phyloP scores from a whole-genome alignment of 2,797 vertebrate genomes.

The Acridotheres tristis region DNA sequence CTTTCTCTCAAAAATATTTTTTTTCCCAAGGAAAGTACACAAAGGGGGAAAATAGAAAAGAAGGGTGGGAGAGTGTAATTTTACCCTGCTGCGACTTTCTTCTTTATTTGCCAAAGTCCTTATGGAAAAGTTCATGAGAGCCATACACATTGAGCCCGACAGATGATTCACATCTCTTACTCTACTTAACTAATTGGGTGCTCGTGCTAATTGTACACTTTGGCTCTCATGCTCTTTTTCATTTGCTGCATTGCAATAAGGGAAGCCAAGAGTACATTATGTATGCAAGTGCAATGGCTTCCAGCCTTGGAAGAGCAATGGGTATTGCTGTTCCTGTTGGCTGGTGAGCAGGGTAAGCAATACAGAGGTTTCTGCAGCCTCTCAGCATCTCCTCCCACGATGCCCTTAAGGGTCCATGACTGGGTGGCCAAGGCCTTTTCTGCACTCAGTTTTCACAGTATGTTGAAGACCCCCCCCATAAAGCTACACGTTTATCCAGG shows the following conservation, averaged over 20 bases:
- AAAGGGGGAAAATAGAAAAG: background rate
- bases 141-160: background rate
- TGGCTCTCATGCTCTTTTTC: background rate
- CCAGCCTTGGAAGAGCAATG: background rate
- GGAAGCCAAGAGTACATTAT: background rate
- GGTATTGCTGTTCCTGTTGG: background rate
- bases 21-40: background rate
- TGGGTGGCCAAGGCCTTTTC: background rate
- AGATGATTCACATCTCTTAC: background rate
- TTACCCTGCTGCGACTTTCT: background rate
- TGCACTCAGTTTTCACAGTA: background rate
- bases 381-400: background rate
- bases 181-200: background rate
- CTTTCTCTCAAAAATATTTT: background rate
- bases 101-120: background rate
- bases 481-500: background rate
- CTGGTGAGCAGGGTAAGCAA: background rate
- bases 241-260: background rate
- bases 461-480: background rate
- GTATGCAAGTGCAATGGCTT: background rate
- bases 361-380: background rate
- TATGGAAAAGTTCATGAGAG: background rate
- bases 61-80: background rate
- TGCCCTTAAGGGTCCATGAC: background rate
- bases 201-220: background rate